Base-by-base conservation (phyloP, 2,797 vertebrate species). In the Euphonia xanthogaster region DNA sequence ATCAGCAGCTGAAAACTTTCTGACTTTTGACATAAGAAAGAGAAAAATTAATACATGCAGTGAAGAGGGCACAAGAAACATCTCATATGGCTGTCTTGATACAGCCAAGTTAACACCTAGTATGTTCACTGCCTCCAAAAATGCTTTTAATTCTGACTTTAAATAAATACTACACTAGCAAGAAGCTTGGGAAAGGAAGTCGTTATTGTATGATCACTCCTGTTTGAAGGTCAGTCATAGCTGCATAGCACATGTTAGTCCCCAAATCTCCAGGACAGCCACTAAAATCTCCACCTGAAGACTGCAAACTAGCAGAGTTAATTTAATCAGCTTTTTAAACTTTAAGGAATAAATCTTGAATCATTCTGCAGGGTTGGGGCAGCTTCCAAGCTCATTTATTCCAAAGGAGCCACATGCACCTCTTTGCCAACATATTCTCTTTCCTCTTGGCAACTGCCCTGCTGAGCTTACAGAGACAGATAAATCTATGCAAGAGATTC, bases 281-380 rank as follows among this genome's bases (percentile, higher is more conserved):
- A 51, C 31, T 61, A 72, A 65, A 86, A 73, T 42, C 63, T 82
- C 48, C 37, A 48, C 47, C 17, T 61, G n/a, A 84, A 70, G 33
- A 60, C 60, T 71, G 30, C 71, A 80, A 30, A 72, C 33, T 21
- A n/a, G 22, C 27, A 67, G 37, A 47, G 12, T 51, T 88, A 71
- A 75, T 58, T 63, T 53, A 70, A 90, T 47, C 77, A 80, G 57
- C 61, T 87, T 83, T 94, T 14, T 33, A 92, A 81, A 81, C 48
- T n/a, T 37, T 28, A 89, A 84, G 18, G 40, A 58, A 79, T 57
- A 87, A 82, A 91, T 86, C 65, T 65, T 4, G 2, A 82, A 87
- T 40, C 11, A 37, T 74, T 76, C 61, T n/a, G 24, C 77, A 74
- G 48, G 35, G 35, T 13, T 2, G 2, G 25, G 13, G 20, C 28